Evolutionary conservation across 1,140 invertebrate species (phyloP), one percentile per base, ranked within the genome.

Genomic region (Drosophila nasuta): DNA sequence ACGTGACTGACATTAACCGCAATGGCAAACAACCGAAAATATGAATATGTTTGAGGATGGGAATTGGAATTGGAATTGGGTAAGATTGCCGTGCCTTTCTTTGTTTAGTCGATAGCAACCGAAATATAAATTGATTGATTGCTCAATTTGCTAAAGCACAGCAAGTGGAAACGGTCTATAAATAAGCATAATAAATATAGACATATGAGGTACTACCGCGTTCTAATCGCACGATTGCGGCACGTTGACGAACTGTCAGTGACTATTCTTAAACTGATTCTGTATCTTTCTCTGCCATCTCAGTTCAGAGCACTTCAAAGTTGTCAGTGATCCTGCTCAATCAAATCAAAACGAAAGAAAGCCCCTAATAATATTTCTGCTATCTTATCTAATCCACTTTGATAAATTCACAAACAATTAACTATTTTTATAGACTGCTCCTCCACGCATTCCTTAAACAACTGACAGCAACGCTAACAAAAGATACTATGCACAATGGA

Each of bases 1-100:
- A 88, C 83, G 83, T 82, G 82, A 78, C 82, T 78, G 59, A 76
- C 70, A 72, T 85, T 81, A 78, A 81, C 77, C 57, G 67, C 70
- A 63, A 25, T 66, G 35, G 13, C n/a, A n/a, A 11, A 10, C 6
- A 11, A 8, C 7, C 8, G 20, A 56, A 30, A n/a, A 52, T 52
- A n/a, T 52, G n/a, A 33, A 54, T 35, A 35, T 35, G 51, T 33
- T 33, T 10, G n/a, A 54, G 10, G 6, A 28, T 25, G 20, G 20
- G 20, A 25, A 25, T 25, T 25, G 20, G 20, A 25, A 25, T 25
- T 25, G 5, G 13, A 56, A 56, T 35, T 35, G 7, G n/a, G 30
- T 56, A 56, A 38, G 4, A 17, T 46, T 38, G 33, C 15, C 30
- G 30, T 10, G 10, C 33, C 15, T 54, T 74, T 74, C 15, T 54